Conservation (phyloP, 1,140 invertebrate species). For the Macrotrachela quadricornifera region DNA sequence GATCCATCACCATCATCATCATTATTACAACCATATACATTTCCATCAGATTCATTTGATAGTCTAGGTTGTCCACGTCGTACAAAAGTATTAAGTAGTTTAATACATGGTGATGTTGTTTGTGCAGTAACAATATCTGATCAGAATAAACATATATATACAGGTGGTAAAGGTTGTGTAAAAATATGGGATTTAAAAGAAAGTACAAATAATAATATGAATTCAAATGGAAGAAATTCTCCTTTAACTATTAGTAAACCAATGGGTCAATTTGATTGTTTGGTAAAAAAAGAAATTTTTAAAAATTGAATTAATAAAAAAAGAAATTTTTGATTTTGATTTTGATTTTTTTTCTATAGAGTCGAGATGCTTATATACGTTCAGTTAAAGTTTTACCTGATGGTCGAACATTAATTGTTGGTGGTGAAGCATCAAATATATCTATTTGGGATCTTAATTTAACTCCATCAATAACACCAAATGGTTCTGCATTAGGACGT, state of each 20-base stretch:
- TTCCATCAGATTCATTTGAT: constrained; percentile 75
- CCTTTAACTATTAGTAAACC: constrained; percentile 34
- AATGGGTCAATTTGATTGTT: constrained; percentile 71
- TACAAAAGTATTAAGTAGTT: constrained; percentile 63
- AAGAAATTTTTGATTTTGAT: too few relatives aligned
- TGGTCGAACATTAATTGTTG: constrained; percentile 78
- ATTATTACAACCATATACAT: constrained; percentile 48
- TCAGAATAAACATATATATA: constrained; percentile 79
- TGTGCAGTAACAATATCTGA: constrained; percentile 65
- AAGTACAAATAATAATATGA: constrained; percentile 37
- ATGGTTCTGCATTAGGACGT: too few relatives aligned
- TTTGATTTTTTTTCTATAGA: constrained; percentile 1
- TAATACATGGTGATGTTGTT: constrained; percentile 81
- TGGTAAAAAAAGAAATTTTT: too few relatives aligned
- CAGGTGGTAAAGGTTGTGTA: constrained; percentile 93
- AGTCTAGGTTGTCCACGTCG: constrained; percentile 79
- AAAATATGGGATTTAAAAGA: constrained; percentile 71
- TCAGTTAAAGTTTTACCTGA: constrained; percentile 90
- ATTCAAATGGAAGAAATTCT: constrained; percentile 17
- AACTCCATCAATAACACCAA: background rate
- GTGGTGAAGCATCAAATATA: constrained; percentile 79
- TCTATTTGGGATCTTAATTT: constrained; percentile 69
- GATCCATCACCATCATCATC: too few relatives aligned
- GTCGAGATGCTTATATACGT: constrained; percentile 79
- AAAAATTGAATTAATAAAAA: too few relatives aligned